phyloP scores from a whole-genome alignment of 2,113 vertebrate genomes.

The Sinocyclocheilus anshuiensis region DNA sequence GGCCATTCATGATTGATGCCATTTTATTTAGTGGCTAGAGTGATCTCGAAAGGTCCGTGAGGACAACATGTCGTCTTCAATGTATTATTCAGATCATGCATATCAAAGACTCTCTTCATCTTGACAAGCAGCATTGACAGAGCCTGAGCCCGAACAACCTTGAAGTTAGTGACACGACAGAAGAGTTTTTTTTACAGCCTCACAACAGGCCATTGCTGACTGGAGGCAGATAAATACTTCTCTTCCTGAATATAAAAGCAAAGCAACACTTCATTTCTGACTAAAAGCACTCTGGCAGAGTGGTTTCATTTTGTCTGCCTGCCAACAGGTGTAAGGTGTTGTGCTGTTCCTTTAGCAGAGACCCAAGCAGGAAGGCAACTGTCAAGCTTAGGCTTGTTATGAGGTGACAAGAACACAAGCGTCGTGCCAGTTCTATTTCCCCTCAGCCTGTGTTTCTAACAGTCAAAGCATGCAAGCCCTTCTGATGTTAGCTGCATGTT shows the following conservation, averaged over 20 bases:
- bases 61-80: constrained; percentile 43
- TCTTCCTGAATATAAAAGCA: constrained; percentile 23
- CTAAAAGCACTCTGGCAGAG: constrained; percentile 32
- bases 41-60: constrained; percentile 32
- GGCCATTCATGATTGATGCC: background rate
- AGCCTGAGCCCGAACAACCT: constrained; percentile 31
- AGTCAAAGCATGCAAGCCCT: background rate
- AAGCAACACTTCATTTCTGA: constrained; percentile 30
- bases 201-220: constrained; percentile 20
- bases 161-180: constrained; percentile 34
- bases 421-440: background rate
- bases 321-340: constrained; percentile 19
- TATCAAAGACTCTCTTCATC: constrained; percentile 57
- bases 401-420: constrained; percentile 36
- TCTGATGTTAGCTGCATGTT: background rate
- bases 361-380: constrained; percentile 6
- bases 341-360: constrained; percentile 6
- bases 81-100: constrained; percentile 63
- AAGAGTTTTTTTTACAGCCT: constrained; percentile 22
- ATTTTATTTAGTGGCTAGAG: constrained; percentile 28
- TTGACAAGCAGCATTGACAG: constrained; percentile 46
- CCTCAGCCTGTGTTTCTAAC: background rate
- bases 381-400: constrained; percentile 33
- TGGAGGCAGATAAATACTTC: constrained; percentile 35
- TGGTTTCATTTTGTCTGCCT: constrained; percentile 41